Conservation (phyloP, 2,113 vertebrate genomes). For the Podilymbus podiceps region DNA sequence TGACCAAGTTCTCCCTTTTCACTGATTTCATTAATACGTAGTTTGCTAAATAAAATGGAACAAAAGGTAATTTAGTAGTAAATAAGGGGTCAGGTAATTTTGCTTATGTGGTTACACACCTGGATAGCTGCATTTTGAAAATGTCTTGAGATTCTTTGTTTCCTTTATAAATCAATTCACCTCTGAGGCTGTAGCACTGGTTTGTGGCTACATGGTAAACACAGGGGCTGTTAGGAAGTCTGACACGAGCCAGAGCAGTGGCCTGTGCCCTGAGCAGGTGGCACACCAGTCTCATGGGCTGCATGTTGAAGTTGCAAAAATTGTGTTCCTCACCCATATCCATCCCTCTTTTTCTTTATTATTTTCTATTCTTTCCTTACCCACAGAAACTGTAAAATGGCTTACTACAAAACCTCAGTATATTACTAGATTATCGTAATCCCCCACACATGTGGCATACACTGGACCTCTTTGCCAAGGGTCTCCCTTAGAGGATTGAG, state of each 20-base stretch:
- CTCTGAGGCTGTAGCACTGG: neutral
- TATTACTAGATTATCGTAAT: neutral
- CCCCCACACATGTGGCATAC: neutral
- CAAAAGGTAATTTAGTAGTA: neutral
- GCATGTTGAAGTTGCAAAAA: neutral
- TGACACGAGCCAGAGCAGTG: neutral
- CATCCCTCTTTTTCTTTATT: neutral
- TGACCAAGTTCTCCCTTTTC: neutral
- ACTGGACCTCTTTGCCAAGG: neutral
- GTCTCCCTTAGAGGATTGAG: neutral
- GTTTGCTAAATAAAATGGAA: neutral
- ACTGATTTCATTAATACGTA: neutral
- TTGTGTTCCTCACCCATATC: neutral
- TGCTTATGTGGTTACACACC: neutral
- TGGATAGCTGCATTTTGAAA: neutral
- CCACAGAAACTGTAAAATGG: neutral
- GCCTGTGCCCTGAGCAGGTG: neutral
- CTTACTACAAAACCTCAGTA: neutral
- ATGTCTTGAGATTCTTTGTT: neutral
- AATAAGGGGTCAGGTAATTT: neutral
- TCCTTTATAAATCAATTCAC: neutral
- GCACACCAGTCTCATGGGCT: neutral
- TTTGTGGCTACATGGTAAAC: neutral
- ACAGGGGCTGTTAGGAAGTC: neutral
- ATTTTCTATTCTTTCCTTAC: neutral